phyloP scores from a whole-genome alignment of 2,797 vertebrate species.

The Hippoglossus hippoglossus region DNA sequence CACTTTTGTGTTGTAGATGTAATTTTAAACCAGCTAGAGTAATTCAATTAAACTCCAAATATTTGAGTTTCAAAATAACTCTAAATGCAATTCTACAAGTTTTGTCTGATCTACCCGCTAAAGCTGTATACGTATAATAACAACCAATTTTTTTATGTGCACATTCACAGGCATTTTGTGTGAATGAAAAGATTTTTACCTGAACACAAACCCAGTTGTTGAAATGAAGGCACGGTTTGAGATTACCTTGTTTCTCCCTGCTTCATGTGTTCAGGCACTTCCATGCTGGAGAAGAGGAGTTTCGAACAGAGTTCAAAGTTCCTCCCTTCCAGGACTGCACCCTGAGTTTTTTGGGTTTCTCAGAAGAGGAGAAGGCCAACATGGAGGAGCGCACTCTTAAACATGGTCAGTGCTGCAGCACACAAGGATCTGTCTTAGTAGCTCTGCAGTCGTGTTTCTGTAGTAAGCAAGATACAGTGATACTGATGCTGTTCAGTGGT shows the following conservation, averaged over 20 bases:
- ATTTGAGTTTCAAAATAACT: too few relatives aligned
- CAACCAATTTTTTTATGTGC: too few relatives aligned
- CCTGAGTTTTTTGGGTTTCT: conserved; percentile 96
- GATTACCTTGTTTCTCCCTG: background rate
- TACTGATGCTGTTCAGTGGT: too few relatives aligned
- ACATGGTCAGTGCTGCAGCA: conserved; percentile 86
- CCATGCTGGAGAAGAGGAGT: conserved; percentile 88
- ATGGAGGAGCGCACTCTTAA: conserved; percentile 98
- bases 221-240: background rate
- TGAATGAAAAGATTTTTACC: too few relatives aligned
- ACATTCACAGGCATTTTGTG: too few relatives aligned
- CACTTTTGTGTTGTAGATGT: too few relatives aligned
- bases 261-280: conserved; percentile 82
- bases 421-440: background rate
- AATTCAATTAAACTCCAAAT: too few relatives aligned
- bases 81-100: too few relatives aligned
- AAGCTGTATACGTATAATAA: too few relatives aligned
- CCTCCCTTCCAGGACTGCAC: conserved; percentile 96
- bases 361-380: conserved; percentile 92
- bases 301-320: conserved; percentile 94
- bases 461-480: too few relatives aligned
- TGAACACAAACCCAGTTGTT: background rate
- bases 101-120: too few relatives aligned
- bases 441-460: background rate
- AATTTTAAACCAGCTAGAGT: too few relatives aligned